These are phyloP conservation scores for Fundulus diaphanus DNA, from an alignment of 2,797 vertebrate species.

Conservation along the genomic window DNA sequence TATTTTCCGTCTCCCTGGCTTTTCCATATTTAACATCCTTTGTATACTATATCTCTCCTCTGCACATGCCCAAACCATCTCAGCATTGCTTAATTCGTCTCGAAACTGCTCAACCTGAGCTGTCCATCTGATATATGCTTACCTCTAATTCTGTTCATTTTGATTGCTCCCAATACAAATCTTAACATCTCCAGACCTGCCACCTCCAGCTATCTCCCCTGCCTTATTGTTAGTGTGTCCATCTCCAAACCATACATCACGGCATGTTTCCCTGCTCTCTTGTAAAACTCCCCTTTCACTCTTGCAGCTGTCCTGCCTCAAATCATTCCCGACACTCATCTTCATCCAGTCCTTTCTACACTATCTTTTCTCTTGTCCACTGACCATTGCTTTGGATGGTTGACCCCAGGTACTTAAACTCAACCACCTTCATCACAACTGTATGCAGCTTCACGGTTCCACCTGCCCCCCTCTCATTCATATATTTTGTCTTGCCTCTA, in stretches of 20 bases:
- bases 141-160: background rate
- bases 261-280: background rate
- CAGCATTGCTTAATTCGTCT: background rate
- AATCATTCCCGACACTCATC: background rate
- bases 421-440: background rate
- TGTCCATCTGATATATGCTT: conserved; percentile 3
- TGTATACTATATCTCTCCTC: background rate
- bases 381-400: background rate
- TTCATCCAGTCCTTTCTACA: background rate
- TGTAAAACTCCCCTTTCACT: background rate
- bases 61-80: conserved; percentile 3
- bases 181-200: background rate
- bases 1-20: conserved; percentile 1
- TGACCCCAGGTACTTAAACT: background rate
- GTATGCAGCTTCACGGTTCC: background rate
- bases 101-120: background rate
- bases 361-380: background rate
- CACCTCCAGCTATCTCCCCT: background rate
- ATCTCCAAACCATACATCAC: background rate
- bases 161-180: background rate
- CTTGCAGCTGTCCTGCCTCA: no score
- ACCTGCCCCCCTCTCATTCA: background rate
- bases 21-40: conserved; percentile 6
- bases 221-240: background rate
- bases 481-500: background rate